Evolutionary conservation across 37 sponge, comb jelly and placozoan genomes (phyloP), one percentile per base, ranked within the genome.

Genomic region (Axinella damicornis): DNA sequence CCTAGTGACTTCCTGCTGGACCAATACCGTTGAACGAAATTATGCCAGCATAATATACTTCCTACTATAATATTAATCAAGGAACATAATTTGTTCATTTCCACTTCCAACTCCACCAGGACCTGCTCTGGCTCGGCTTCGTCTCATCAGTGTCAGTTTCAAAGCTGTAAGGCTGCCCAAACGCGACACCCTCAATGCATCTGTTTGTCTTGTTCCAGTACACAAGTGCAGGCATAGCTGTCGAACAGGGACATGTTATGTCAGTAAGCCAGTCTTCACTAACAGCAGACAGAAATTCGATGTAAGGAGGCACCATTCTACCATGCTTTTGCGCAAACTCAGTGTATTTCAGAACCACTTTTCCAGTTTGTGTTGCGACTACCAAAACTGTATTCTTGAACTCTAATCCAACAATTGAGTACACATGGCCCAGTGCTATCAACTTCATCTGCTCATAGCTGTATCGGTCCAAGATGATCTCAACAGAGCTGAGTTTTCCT

Each of bases 171-270:
- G 46, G 46, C 9, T 69, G 69, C 16, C 77, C 81, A 61, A 88
- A 40, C 14, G 18, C 15, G 24, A 88, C 31, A 19, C 82, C 89
- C 57, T 57, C 71, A 9, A 76, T 52, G 60, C 80, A 65, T 2
- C 83, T 41, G 21, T 75, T 74, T 30, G 77, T 82, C 63, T 74
- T 76, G 83, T 88, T 75, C 89, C 89, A 88, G 46, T 69, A 88
- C 41, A 68, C 32, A 30, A 88, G 20, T 6, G 39, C 36, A 19
- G 82, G 80, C 33, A 25, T 18, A 14, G 25, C 37, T 9, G 55
- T 58, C 12, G 58, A 17, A 61, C 77, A 76, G 0, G 71, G 75
- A 24, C 11, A 12, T 5, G 75, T 58, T 17, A 88, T 69, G 33
- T 82, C 83, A 66, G 58, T 65, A 1, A 82, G 41, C 89, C 89